Base-by-base conservation (phyloP, 1,140 invertebrate genomes). In the Pristionchus pacificus region DNA sequence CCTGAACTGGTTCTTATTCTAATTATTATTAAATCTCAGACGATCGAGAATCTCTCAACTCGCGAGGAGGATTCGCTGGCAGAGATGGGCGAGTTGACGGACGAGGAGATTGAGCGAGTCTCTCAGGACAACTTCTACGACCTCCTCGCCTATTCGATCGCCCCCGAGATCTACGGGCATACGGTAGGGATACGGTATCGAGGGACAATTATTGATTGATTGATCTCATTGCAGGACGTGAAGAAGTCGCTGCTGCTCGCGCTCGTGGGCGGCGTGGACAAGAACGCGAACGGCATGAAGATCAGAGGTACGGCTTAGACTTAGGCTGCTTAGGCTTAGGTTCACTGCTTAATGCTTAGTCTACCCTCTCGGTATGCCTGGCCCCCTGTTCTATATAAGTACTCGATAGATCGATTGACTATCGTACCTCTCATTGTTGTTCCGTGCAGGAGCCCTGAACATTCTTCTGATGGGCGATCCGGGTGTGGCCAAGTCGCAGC, bases 381-480 rank as follows among this genome's bases (percentile, higher is more conserved):
- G n/a, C n/a, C n/a, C n/a, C n/a, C n/a, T n/a, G n/a, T n/a, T n/a
- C n/a, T n/a, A n/a, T n/a, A n/a, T n/a, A n/a, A n/a, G n/a, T n/a
- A n/a, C n/a, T n/a, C n/a, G n/a, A n/a, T n/a, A n/a, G n/a, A n/a
- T n/a, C n/a, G n/a, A n/a, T n/a, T n/a, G n/a, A n/a, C n/a, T n/a
- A n/a, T n/a, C n/a, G n/a, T n/a, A n/a, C n/a, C n/a, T 25, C 74
- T 2, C 25, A 68, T 70, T 25, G 65, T 68, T 65, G 62, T 84
- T 84, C n/a, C n/a, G n/a, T n/a, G 67, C 66, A 90, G 90, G 94
- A 29, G 96, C 92, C 81, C 95, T 99, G 64, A 99, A 99, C 85
- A 93, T 99, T 72, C 97, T 95, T 83, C 85, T 99, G 74, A 98
- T 99, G 95, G 97, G 97, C 58, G 97, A 99, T 88, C 97, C 97